These are phyloP conservation scores for Pseudolaguvia tuberculata DNA, from an alignment of 2,113 vertebrate species.

Conservation along the genomic window DNA sequence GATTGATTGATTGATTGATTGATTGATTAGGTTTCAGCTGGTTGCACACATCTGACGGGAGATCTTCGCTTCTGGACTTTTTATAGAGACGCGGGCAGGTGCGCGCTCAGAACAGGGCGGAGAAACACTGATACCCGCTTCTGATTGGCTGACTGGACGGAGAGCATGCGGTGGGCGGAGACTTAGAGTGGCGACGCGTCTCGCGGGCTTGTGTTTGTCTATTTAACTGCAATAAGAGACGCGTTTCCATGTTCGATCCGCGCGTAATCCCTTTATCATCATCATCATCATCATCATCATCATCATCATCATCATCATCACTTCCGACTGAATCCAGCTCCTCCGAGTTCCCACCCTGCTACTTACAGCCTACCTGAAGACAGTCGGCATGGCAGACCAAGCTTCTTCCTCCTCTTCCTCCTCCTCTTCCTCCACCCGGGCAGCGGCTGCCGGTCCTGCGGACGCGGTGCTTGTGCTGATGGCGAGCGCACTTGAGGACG, in stretches of 20 bases:
- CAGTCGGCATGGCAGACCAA: constrained; percentile 44
- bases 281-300: neutral
- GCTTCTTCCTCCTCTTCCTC: constrained; percentile 17
- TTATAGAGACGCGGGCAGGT: neutral
- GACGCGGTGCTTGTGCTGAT: constrained; percentile 22
- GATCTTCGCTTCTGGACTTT: neutral
- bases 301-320: neutral
- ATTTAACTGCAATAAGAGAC: neutral
- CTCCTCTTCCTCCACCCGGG: constrained; percentile 4
- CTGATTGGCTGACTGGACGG: constrained; percentile 28
- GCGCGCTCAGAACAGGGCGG: constrained; percentile 2
- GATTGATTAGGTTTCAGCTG: too few relatives aligned
- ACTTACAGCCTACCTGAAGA: neutral
- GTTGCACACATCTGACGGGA: too few relatives aligned
- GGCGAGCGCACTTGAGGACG: constrained; percentile 39
- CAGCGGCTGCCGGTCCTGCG: constrained; percentile 18
- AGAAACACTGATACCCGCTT: neutral
- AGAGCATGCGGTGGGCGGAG: constrained; percentile 11
- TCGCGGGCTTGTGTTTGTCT: neutral
- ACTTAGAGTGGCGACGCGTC: constrained; percentile 3
- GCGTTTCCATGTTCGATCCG: accelerated
- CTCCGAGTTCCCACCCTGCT: neutral
- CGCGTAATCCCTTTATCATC: neutral
- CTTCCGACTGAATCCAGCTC: neutral
- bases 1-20: too few relatives aligned